Percentiles rank a stretch among this genome's conserved stretches.
Evolutionary conservation across 2,797 vertebrate genomes (phyloP).

Genomic region (Sebastes oblongus): DNA sequence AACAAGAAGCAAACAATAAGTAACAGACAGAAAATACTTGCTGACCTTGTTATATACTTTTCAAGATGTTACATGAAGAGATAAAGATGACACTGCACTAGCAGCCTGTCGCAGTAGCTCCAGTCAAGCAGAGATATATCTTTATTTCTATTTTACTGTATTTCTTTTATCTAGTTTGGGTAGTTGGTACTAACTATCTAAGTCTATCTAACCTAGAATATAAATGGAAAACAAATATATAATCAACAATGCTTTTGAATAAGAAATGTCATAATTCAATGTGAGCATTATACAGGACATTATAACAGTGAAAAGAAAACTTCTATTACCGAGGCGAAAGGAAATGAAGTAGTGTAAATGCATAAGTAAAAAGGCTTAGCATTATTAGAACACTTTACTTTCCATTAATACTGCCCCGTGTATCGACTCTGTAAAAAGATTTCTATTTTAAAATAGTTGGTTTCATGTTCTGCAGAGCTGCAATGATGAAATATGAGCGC

Average conservation of each 20-base stretch:
- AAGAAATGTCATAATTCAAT: neutral
- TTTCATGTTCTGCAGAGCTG: conserved; percentile 56
- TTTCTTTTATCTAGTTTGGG: no score
- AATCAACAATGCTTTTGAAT: neutral
- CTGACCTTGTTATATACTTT: neutral
- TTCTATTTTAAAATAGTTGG: conserved; percentile 61
- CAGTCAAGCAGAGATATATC: no score
- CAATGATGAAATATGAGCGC: conserved; percentile 59
- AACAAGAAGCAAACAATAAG: neutral
- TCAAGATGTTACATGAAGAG: neutral
- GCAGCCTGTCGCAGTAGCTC: accelerated
- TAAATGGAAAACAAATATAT: neutral
- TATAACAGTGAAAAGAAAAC: neutral
- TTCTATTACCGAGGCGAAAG: neutral
- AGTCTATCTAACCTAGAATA: neutral
- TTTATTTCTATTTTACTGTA: no score
- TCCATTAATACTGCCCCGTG: conserved; percentile 36
- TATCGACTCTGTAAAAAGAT: conserved; percentile 47
- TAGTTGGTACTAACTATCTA: no score
- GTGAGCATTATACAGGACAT: neutral
- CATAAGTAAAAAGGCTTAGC: conserved; percentile 5
- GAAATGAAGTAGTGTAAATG: neutral
- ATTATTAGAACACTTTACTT: conserved; percentile 28
- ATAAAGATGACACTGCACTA: no score
- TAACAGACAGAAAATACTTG: neutral